Evolutionary conservation across 2,113 vertebrate species (phyloP).

Genomic region (Petrocephalus zakoni): DNA sequence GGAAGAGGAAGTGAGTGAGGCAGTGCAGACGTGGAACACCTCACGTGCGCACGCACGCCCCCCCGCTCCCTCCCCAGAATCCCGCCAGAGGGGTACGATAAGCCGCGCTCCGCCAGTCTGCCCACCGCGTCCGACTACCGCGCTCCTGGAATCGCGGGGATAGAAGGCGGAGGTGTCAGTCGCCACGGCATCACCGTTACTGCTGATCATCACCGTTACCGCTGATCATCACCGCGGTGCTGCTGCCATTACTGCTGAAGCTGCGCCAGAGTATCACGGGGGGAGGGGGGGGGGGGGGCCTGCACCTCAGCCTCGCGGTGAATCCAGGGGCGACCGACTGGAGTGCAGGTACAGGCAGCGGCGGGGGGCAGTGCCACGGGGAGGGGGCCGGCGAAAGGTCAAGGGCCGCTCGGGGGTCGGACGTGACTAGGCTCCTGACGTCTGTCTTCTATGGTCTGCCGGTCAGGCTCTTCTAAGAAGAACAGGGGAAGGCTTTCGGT

Average conservation of each 20-base stretch:
- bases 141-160: slow-evolving; percentile 80
- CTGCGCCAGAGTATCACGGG: slow-evolving; percentile 67
- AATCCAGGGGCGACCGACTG: slow-evolving; percentile 38
- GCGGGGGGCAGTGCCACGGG: background rate
- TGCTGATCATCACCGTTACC: slow-evolving; percentile 86
- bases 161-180: slow-evolving; percentile 86
- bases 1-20: background rate
- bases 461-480: background rate
- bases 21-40: background rate
- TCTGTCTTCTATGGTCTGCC: background rate
- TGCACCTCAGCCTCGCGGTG: slow-evolving; percentile 34
- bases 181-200: no score
- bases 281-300: background rate
- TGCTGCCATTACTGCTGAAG: slow-evolving; percentile 87
- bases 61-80: background rate
- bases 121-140: slow-evolving; percentile 65
- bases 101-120: slow-evolving; percentile 61
- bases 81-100: slow-evolving; percentile 44
- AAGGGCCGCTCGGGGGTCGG: background rate
- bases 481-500: background rate
- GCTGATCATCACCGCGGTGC: slow-evolving; percentile 81
- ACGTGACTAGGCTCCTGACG: background rate
- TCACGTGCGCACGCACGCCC: background rate
- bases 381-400: background rate
- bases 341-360: slow-evolving; percentile 42